Evolutionary conservation across 2,888 invertebrate species (phyloP), one percentile per base, ranked within the genome.

Genomic region (Carpatolechia fugitivella): DNA sequence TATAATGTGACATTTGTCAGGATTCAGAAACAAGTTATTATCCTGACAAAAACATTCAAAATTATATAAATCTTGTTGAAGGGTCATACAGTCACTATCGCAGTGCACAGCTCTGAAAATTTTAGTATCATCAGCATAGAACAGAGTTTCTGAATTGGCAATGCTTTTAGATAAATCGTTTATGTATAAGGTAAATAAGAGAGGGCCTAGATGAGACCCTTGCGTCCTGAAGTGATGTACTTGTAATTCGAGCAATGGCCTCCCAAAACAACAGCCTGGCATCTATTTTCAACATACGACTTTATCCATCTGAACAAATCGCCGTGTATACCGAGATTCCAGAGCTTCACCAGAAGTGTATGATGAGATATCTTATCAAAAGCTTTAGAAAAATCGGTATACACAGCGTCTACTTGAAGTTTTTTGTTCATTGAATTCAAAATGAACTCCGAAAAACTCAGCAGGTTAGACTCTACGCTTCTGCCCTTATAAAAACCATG

Each of bases 51-150:
- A 53, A 14, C 4, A 35, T 11, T 36, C 35, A 29, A 53, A 46
- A 7, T 18, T 46, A 0, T 20, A 1, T 11, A 46, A 11, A 46
- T 53, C 53, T 0, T 1, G 11, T 29, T 53, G 53, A 1, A 53
- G 31, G 0, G 16, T 4, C 14, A 13, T 11, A 29, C 35, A 46
- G 8, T 53, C 24, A 10, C 0, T 30, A 6, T 1, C 8, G 6
- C 3, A 24, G 3, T 24, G 24, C 24, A 24, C 24, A 24, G 30
- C 14, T 14, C 11, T 53, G 18, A 16, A 53, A 11, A 46, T 53
- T 29, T 53, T 53, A 4, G 46, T 53, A 11, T 53, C 53, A 33
- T 53, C 53, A 6, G 53, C 53, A 24, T 46, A 52, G 1, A 31
- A 6, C n/a, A 52, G 18, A 0, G 3, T 10, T 16, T 33, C 6